Percentiles rank a stretch among this genome's conserved stretches.
Evolutionary conservation across 1,140 invertebrate genomes (phyloP).

Genomic region (Pemphigus obesinymphae): DNA sequence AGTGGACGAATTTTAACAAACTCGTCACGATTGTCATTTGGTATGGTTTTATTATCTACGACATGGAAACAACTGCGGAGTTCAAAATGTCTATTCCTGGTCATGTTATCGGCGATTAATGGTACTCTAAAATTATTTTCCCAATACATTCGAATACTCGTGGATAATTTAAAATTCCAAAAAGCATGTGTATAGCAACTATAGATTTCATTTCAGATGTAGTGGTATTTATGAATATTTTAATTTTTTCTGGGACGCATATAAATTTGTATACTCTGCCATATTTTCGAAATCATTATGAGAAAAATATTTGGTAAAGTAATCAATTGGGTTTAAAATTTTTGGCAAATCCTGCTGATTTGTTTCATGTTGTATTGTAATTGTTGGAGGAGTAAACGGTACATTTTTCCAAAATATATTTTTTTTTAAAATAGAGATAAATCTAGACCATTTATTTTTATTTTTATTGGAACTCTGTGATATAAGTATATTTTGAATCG

Average conservation of each 20-base stretch:
- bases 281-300: neutral
- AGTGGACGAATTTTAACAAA: constrained; percentile 45
- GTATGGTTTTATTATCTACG: constrained; percentile 25
- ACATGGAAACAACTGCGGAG: neutral
- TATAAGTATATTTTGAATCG: neutral
- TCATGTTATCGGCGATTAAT: neutral
- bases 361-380: neutral
- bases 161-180: neutral
- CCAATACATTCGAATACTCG: neutral
- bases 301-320: neutral
- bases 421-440: neutral
- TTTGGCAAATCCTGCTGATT: neutral
- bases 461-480: neutral
- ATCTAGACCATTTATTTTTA: neutral
- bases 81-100: neutral
- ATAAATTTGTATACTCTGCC: neutral
- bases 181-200: neutral
- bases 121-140: neutral
- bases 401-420: neutral
- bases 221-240: neutral
- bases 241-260: neutral
- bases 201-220: neutral
- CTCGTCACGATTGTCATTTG: neutral
- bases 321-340: neutral
- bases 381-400: neutral